A percentile compares a stretch with the other conserved stretches of the same genome.
Evolutionary conservation across 35 echinoderm and acorn worm species (phyloP).

Genomic region (Ophiothrix spiculata): DNA sequence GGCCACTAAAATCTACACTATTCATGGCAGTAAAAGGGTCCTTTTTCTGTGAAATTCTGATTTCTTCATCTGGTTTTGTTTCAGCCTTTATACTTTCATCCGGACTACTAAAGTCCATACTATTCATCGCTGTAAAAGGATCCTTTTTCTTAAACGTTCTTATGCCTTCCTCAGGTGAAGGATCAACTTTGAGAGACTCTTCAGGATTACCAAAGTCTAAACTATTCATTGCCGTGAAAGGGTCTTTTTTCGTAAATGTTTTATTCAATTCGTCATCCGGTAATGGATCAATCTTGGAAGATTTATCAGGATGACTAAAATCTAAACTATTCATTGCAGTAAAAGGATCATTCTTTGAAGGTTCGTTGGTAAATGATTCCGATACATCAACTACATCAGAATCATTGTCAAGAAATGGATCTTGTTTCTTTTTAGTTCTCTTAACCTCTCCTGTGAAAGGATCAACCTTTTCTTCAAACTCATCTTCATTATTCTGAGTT

Average conservation of each 20-base stretch:
- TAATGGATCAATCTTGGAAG: no score
- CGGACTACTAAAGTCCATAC: neutral
- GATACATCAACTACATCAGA: neutral
- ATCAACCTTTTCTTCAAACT: neutral
- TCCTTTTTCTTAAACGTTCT: neutral
- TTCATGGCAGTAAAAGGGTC: neutral
- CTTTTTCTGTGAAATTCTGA: neutral
- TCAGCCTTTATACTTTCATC: neutral
- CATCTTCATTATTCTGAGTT: neutral
- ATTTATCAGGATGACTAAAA: no score
- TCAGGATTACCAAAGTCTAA: neutral
- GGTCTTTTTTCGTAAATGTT: neutral
- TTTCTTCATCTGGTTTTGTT: neutral
- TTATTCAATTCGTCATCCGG: no score
- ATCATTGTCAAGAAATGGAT: neutral
- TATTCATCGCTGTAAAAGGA: neutral
- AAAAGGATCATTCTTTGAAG: neutral
- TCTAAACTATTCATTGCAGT: neutral
- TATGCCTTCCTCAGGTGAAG: neutral
- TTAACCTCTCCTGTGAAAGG: neutral
- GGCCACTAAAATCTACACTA: neutral
- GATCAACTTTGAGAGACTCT: no score
- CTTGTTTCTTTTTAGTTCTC: slow-evolving; percentile 2
- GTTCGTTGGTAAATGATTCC: no score
- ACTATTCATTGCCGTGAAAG: neutral